Base-by-base conservation (phyloP, 1,140 invertebrate species). In the Teleogryllus occipitalis region DNA sequence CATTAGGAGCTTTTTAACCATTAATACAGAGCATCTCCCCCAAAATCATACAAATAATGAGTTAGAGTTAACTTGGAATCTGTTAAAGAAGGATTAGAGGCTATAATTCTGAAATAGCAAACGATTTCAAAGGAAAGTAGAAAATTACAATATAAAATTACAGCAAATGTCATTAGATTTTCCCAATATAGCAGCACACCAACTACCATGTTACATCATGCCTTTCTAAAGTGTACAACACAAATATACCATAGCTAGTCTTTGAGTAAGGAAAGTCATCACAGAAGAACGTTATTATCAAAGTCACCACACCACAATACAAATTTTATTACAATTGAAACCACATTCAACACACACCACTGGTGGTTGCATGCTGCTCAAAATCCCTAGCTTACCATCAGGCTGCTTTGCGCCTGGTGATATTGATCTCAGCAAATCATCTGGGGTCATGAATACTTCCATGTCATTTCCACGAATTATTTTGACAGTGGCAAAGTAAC, bases 401-500 rank as follows among this genome's bases (percentile, higher is more conserved):
- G 97, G 98, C 87, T 99, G 98, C 89, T 96, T 97, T 86, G 97
- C 93, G 86, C 96, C 95, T 82, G 97, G 97, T 80, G 97, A 98
- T 80, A 99, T 96, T 74, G 97, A 96, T 84, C 97, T 90, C 77
- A 99, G 90, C 89, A 99, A 98, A 90, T 99, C 98, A 89, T 97
- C 95, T 74, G 98, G 97, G 78, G 97, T 99, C 98, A 99, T 99
- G 84, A 92, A 98, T 82, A 98, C 91, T 86, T 98, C 96, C 81
- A 91, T 92, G 84, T 89, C 90, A 76, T 92, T 90, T 80, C 90
- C 87, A 83, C 89, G 90, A 81, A 91, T 89, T 54, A 98, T 87
- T 89, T 96, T 96, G 82, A 99, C 90, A 72, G 97, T 99, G n/a
- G 98, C 97, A 92, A 99, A 99, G 88, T 99, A 99, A 77, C 98